Evolutionary conservation across 2,888 invertebrate species (phyloP).

Genomic region (Ctenicera cuprea): DNA sequence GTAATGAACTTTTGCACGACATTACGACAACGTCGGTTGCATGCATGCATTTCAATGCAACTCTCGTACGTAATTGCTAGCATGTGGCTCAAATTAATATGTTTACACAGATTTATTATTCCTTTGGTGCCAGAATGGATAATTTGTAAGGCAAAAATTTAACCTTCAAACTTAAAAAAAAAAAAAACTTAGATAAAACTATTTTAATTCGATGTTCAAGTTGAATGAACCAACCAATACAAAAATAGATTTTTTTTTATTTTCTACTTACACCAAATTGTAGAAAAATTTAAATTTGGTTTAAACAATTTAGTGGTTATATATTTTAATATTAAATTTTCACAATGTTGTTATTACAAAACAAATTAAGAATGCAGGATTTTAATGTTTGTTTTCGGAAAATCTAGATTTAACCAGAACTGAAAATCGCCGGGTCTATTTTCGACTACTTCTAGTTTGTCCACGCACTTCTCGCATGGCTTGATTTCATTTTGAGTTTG

Average conservation of each 20-base stretch:
- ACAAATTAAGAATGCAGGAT: not conserved
- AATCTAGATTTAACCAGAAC: not conserved
- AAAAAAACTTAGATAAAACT: not conserved
- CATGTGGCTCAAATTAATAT: constrained; percentile 4
- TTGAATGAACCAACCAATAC: not conserved
- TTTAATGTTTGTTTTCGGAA: not conserved
- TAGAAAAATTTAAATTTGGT: too few species aligned
- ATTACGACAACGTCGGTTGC: not conserved
- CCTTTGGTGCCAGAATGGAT: not conserved
- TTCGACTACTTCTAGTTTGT: constrained; percentile 6
- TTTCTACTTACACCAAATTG: not conserved
- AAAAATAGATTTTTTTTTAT: not conserved
- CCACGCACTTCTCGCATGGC: constrained; percentile 8
- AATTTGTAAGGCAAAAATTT: not conserved
- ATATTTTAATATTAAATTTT: too few species aligned
- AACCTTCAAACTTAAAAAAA: not conserved
- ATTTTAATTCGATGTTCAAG: not conserved
- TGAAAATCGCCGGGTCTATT: not conserved
- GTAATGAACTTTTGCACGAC: not conserved
- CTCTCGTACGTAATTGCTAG: not conserved
- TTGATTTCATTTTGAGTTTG: constrained; percentile 1
- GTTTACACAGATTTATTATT: not conserved
- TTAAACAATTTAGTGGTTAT: too few species aligned
- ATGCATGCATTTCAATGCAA: not conserved
- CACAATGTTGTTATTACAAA: too few species aligned